A percentile compares a stretch with the other conserved stretches of the same genome.
Conservation (phyloP, 2,113 vertebrate genomes). For the Oryzias woworae region DNA sequence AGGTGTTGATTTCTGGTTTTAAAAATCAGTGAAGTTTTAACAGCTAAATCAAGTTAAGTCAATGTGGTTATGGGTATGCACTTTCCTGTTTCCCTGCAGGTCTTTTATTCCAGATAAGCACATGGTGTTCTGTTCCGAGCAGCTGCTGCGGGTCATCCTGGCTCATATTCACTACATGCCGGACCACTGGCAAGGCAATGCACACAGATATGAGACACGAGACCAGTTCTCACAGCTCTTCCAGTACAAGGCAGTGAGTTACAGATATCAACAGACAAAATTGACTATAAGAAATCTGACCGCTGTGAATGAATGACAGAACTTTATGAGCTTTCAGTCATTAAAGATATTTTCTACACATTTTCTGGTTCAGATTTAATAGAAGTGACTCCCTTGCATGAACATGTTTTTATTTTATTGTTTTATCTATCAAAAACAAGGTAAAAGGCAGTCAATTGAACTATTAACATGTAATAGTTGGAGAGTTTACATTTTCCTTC, state of each 20-base stretch:
- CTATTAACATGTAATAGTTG: no score
- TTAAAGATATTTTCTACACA: no score
- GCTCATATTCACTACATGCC: conserved; percentile 99
- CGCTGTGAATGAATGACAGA: not conserved
- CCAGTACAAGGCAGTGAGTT: conserved; percentile 98
- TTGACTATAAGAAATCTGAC: not conserved
- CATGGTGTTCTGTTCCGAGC: conserved; percentile 96
- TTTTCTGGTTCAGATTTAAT: no score
- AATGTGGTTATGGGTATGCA: not conserved
- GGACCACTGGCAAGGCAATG: conserved; percentile 98
- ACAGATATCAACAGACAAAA: conserved; percentile 4
- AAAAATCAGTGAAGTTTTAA: no score
- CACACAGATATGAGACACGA: conserved; percentile 94
- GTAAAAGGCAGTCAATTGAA: no score
- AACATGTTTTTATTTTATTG: no score
- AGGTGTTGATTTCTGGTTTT: no score
- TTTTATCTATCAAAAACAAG: no score
- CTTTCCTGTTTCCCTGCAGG: conserved; percentile 65
- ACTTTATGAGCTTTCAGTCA: no score
- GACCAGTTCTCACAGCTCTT: conserved; percentile 98
- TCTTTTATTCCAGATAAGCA: conserved; percentile 98
- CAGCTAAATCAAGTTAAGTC: no score
- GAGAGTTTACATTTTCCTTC: no score
- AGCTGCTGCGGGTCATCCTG: conserved; percentile 94
- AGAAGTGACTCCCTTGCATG: no score